Conservation (phyloP, 1,140 invertebrate genomes). For the Monomorium pharaonis region DNA sequence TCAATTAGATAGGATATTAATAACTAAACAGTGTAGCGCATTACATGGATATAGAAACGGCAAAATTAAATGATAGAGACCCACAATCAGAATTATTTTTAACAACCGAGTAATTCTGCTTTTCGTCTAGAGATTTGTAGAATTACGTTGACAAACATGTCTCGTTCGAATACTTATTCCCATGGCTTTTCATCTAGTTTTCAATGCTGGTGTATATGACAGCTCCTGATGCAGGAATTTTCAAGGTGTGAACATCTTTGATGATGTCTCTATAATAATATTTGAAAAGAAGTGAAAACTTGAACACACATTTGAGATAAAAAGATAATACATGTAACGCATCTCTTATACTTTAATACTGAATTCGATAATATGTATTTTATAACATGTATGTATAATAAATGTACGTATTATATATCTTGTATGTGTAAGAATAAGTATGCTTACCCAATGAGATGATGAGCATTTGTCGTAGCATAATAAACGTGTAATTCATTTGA, state of each 20-base stretch:
- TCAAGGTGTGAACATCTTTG: not conserved
- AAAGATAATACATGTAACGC: not conserved
- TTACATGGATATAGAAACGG: too few species aligned
- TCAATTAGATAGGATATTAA: not conserved
- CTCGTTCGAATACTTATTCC: not conserved
- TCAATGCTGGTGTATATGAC: constrained; percentile 2
- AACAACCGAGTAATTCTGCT: not conserved
- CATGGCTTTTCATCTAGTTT: not conserved
- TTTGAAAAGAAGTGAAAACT: not conserved
- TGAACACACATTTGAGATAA: not conserved
- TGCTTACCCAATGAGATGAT: constrained; percentile 26
- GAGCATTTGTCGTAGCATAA: constrained; percentile 36
- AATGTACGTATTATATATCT: not conserved
- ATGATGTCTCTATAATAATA: not conserved
- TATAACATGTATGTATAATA: not conserved
- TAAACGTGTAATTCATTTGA: constrained; percentile 56
- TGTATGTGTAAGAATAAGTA: not conserved
- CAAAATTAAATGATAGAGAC: not conserved
- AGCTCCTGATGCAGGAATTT: constrained; percentile 26
- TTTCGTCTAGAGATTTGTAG: not conserved
- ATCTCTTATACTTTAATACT: not conserved
- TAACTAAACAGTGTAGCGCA: too few species aligned
- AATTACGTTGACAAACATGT: not conserved
- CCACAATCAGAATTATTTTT: not conserved
- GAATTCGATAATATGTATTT: not conserved